Percentiles rank a stretch among this genome's conserved stretches.
phyloP scores from a whole-genome alignment of 2,888 invertebrate species.

The Augochlorella aurata region DNA sequence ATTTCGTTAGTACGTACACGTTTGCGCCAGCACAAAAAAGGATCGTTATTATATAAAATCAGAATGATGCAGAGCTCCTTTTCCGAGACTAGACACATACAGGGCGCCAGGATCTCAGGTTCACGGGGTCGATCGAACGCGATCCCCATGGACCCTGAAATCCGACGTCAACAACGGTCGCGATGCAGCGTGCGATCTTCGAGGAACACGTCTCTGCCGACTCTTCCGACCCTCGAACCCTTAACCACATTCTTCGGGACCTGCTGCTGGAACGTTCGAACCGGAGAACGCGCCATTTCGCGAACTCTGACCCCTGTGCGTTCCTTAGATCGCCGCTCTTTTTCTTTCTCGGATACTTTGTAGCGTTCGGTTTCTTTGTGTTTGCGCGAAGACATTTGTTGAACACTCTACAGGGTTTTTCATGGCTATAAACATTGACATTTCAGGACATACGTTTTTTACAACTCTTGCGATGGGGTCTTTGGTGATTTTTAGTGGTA shows the following conservation, averaged over 20 bases:
- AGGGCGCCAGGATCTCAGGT: constrained; percentile 45
- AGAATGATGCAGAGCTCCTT: constrained; percentile 64
- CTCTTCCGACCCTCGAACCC: neutral
- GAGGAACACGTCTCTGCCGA: constrained; percentile 30
- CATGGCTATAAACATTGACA: too few species aligned
- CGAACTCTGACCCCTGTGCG: neutral
- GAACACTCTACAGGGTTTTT: neutral
- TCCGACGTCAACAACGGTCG: constrained; percentile 34
- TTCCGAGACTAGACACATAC: constrained; percentile 71
- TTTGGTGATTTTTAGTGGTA: too few species aligned
- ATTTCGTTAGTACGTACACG: constrained; percentile 76
- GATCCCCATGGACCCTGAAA: constrained; percentile 31
- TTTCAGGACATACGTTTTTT: too few species aligned
- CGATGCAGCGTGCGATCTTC: constrained; percentile 16
- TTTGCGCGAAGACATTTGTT: neutral
- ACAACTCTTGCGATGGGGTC: too few species aligned
- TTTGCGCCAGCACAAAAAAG: constrained; percentile 78
- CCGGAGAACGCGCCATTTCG: neutral
- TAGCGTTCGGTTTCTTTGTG: neutral
- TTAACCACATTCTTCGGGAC: neutral
- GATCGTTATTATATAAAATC: constrained; percentile 67
- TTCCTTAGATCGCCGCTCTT: neutral
- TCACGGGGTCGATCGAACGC: constrained; percentile 36
- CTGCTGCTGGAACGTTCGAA: neutral
- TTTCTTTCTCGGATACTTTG: neutral